Base-by-base conservation (phyloP, 2,888 invertebrate genomes). In the Diaphora mendica region DNA sequence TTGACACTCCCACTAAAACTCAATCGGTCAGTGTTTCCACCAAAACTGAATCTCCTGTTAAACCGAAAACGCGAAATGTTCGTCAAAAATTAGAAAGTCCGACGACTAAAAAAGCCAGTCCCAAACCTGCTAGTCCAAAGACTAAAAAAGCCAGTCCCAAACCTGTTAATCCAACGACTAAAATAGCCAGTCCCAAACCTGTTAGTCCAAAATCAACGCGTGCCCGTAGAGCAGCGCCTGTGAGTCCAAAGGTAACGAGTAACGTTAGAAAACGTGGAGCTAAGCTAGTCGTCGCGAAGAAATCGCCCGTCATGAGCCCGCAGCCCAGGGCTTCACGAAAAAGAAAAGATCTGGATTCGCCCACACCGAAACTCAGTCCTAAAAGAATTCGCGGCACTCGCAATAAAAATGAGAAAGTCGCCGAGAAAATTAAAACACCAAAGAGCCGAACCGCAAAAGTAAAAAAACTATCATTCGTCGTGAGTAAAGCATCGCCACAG, bases 221-320 rank as follows among this genome's bases (percentile, higher is more conserved):
- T 15, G 81, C 81, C 44, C 84, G 84, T 26, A 85, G 77, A 70
- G 73, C 71, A 20, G 66, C 74, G 23, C 70, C 71, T n/a, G 72
- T 68, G 2, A 67, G 62, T 2, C 44, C 74, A 3, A 62, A 64
- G 44, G 42, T 59, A 3, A 73, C 81, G 79, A 44, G 68, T 3
- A 80, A 77, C 5, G 68, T 55, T 5, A 91, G 87, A 70, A 91
- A 85, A 71, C 88, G 87, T 17, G 75, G 83, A 30, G 74, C 85
- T 0, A 88, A 90, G 3, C 75, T 93, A 26, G 88, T 91, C 20
- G 86, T 93, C 8, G 73, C 86, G 1, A 92, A 93, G 72, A 93
- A 90, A 78, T 59, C 88, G 0, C 92, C 92, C 0, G 82, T 83
- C 15, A 82, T 89, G 80, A 88, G 84, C n/a, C 90, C 90, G 0